Percentiles rank a stretch among this genome's conserved stretches.
Conservation (phyloP, 2,113 vertebrate species). For the Sinocyclocheilus rhinocerous region DNA sequence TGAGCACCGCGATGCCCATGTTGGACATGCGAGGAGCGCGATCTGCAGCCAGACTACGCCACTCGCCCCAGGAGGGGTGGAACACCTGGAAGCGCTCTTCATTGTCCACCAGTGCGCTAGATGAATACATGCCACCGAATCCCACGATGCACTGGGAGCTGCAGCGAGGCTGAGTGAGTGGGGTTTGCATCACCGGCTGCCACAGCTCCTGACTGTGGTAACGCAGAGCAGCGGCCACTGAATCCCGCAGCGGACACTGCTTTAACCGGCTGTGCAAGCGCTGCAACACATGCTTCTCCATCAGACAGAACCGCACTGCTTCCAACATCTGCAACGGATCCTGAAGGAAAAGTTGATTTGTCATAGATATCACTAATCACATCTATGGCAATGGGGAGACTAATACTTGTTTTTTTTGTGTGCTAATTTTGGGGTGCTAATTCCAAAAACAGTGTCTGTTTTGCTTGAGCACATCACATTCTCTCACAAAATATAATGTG, state of each 20-base stretch:
- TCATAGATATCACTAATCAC: neutral
- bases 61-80: slow-evolving; percentile 86
- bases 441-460: neutral
- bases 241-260: slow-evolving; percentile 85
- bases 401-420: neutral
- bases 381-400: too few relatives aligned
- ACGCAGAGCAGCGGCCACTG: slow-evolving; percentile 81
- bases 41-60: slow-evolving; percentile 85
- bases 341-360: slow-evolving; percentile 44
- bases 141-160: slow-evolving; percentile 87
- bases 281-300: slow-evolving; percentile 86
- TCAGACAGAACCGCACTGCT: slow-evolving; percentile 93
- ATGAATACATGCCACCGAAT: slow-evolving; percentile 93
- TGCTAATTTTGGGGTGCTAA: neutral
- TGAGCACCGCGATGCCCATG: slow-evolving; percentile 93
- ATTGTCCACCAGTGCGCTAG: slow-evolving; percentile 79
- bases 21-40: slow-evolving; percentile 93
- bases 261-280: slow-evolving; percentile 82
- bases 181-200: slow-evolving; percentile 89
- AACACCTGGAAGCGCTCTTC: slow-evolving; percentile 87
- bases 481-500: neutral
- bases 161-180: slow-evolving; percentile 89
- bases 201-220: slow-evolving; percentile 91
- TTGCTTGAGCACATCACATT: neutral
- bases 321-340: slow-evolving; percentile 88